A percentile compares a stretch with the other conserved stretches of the same genome.
These are phyloP conservation scores for Monochamus alternatus DNA, from an alignment of 2,888 invertebrate species.

Conservation along the genomic window DNA sequence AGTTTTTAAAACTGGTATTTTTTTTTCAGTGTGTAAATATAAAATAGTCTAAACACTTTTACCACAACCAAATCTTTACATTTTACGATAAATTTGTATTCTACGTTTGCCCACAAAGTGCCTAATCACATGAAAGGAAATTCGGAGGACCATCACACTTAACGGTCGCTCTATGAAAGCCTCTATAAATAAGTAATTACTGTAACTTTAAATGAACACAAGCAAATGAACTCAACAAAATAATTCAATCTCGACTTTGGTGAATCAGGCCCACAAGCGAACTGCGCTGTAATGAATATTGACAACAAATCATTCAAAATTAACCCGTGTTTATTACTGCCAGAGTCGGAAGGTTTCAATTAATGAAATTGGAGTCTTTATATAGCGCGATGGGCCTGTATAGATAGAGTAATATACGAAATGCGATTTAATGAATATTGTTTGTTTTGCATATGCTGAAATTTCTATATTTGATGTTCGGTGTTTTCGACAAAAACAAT, in stretches of 20 bases:
- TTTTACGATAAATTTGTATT: too few relatives aligned
- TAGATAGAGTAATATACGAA: background rate
- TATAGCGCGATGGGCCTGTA: slow-evolving; percentile 1
- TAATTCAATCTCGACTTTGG: background rate
- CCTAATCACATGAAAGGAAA: too few relatives aligned
- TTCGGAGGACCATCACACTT: too few relatives aligned
- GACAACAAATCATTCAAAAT: slow-evolving; percentile 13
- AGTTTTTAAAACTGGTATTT: too few relatives aligned
- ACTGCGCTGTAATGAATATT: background rate
- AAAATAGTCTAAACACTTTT: too few relatives aligned
- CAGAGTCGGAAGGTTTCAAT: background rate
- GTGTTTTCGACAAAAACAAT: background rate
- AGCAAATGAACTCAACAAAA: background rate
- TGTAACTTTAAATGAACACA: too few relatives aligned
- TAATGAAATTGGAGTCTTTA: slow-evolving; percentile 12
- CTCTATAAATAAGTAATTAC: too few relatives aligned
- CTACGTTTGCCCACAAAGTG: too few relatives aligned
- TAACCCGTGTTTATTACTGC: slow-evolving; percentile 15
- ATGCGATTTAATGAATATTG: background rate
- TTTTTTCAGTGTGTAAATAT: too few relatives aligned
- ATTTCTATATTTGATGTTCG: background rate
- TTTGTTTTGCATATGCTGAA: background rate
- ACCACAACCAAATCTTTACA: too few relatives aligned
- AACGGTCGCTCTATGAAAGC: too few relatives aligned
- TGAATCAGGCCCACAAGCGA: too few relatives aligned